These are phyloP conservation scores for Megalonaias nervosa DNA, from an alignment of 1,140 invertebrate genomes.

Conservation along the genomic window DNA sequence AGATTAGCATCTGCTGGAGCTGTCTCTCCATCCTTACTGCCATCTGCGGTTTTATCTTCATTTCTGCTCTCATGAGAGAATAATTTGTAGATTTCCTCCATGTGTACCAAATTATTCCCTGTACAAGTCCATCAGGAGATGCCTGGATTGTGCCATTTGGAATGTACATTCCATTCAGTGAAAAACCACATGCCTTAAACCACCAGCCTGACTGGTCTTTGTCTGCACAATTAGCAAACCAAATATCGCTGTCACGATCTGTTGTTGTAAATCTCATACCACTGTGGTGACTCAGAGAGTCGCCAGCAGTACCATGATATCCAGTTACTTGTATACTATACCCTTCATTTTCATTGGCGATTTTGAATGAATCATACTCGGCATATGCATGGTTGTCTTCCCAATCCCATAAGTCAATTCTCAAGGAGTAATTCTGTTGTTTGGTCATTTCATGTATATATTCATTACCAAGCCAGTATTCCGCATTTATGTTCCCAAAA, in stretches of 20 bases:
- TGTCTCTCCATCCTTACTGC: slow-evolving; percentile 39
- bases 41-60: slow-evolving; percentile 68
- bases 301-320: slow-evolving; percentile 88
- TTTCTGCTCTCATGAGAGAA: slow-evolving; percentile 71
- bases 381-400: slow-evolving; percentile 83
- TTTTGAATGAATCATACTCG: slow-evolving; percentile 43
- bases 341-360: slow-evolving; percentile 78
- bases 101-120: slow-evolving; percentile 77
- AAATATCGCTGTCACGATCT: slow-evolving; percentile 76
- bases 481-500: slow-evolving; percentile 89
- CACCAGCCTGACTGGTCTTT: slow-evolving; percentile 76
- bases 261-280: slow-evolving; percentile 76
- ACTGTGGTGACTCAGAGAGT: slow-evolving; percentile 76
- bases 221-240: slow-evolving; percentile 78
- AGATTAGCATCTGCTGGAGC: background rate
- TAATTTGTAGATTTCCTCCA: slow-evolving; percentile 73
- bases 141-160: slow-evolving; percentile 42
- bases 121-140: slow-evolving; percentile 54
- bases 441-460: slow-evolving; percentile 69
- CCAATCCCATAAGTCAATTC: slow-evolving; percentile 94
- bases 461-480: slow-evolving; percentile 74
- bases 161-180: slow-evolving; percentile 77
- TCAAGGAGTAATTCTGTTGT: slow-evolving; percentile 84
- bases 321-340: slow-evolving; percentile 93
- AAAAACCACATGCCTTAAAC: slow-evolving; percentile 78